phyloP scores from a whole-genome alignment of 2,888 invertebrate genomes.

The Agrilus biguttatus region DNA sequence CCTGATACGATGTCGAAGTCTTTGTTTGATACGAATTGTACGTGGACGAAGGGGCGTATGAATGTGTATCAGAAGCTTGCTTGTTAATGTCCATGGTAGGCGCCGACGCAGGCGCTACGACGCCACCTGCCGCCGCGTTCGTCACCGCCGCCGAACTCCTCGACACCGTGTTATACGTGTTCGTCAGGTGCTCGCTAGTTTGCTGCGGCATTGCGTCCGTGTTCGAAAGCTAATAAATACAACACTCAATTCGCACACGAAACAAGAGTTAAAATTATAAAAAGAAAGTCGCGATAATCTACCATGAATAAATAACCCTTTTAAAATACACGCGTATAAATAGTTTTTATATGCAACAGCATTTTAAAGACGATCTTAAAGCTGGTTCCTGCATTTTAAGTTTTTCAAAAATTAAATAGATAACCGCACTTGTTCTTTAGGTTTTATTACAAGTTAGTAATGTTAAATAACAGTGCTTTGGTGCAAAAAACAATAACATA shows the following conservation, averaged over 20 bases:
- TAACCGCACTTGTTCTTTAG: too few relatives aligned
- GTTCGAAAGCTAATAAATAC: conserved; percentile 21
- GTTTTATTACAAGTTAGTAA: too few relatives aligned
- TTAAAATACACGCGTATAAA: neutral
- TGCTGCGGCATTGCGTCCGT: conserved; percentile 29
- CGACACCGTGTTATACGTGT: conserved; percentile 26
- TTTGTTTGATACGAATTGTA: conserved; percentile 29
- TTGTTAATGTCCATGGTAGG: conserved; percentile 22
- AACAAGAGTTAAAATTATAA: neutral
- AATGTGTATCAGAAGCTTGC: conserved; percentile 24
- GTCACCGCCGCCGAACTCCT: conserved; percentile 28
- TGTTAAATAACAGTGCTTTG: too few relatives aligned
- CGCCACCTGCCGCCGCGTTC: conserved; percentile 14
- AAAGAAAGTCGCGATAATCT: neutral
- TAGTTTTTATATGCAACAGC: too few relatives aligned
- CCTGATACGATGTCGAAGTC: conserved; percentile 19
- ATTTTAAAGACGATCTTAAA: too few relatives aligned
- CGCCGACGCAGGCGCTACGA: conserved; percentile 14
- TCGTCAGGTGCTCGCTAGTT: conserved; percentile 27
- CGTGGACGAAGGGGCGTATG: conserved; percentile 32
- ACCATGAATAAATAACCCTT: neutral
- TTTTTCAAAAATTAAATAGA: too few relatives aligned
- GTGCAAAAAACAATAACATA: too few relatives aligned
- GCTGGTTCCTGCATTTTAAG: too few relatives aligned
- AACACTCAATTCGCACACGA: neutral